These are phyloP conservation scores for Cyclopterus lumpus DNA, from an alignment of 2,797 vertebrate species.

Conservation along the genomic window DNA sequence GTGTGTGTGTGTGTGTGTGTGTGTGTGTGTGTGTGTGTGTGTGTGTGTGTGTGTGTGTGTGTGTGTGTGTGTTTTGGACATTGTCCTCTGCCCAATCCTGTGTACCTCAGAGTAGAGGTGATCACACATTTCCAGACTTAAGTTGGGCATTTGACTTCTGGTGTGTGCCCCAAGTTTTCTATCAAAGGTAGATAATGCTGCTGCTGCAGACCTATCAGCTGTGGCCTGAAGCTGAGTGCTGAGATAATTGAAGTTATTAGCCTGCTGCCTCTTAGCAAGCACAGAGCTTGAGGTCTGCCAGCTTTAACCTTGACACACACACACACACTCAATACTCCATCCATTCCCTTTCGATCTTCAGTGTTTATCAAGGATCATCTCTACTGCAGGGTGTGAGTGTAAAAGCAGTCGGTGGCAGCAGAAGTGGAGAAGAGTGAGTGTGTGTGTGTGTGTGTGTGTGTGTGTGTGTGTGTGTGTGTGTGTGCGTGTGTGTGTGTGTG, in stretches of 20 bases:
- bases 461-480: neutral
- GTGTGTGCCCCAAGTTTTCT: constrained; percentile 24
- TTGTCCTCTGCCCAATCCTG: neutral
- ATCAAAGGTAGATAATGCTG: constrained; percentile 62
- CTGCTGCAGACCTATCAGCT: constrained; percentile 59
- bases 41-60: neutral
- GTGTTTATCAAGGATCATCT: constrained; percentile 39
- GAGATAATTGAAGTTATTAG: constrained; percentile 73
- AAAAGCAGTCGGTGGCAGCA: neutral
- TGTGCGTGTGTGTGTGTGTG: constrained; percentile 10
- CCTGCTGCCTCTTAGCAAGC: constrained; percentile 59
- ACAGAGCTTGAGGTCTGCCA: constrained; percentile 51
- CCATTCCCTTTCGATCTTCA: constrained; percentile 9
- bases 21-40: neutral
- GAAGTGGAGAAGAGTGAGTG: neutral
- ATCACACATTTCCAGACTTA: constrained; percentile 2
- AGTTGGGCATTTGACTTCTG: constrained; percentile 22
- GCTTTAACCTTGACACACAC: constrained; percentile 52
- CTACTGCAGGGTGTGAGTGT: constrained; percentile 33
- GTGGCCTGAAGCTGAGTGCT: constrained; percentile 60
- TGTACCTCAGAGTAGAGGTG: constrained; percentile 1
- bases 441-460: neutral
- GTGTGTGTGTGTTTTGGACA: constrained; percentile 3
- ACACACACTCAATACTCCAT: neutral
- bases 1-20: neutral